phyloP scores from a whole-genome alignment of 2,113 vertebrate species.

The Planiliza haematocheilus region DNA sequence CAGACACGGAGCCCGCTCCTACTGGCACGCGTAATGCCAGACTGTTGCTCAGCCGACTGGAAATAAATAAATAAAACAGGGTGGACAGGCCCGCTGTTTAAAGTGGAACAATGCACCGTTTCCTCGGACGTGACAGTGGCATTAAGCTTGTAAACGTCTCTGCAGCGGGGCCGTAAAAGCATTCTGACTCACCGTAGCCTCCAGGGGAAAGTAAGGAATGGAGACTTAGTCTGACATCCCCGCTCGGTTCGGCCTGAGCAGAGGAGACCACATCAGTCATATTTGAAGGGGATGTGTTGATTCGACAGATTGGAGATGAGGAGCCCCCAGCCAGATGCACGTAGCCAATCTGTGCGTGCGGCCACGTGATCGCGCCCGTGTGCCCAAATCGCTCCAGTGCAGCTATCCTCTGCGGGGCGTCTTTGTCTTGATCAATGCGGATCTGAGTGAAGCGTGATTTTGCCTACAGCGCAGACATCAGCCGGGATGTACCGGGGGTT shows the following conservation, averaged over 20 bases:
- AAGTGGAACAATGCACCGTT: neutral
- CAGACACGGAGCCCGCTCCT: conserved; percentile 54
- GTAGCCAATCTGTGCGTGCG: neutral
- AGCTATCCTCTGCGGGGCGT: conserved; percentile 43
- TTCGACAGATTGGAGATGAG: conserved; percentile 27
- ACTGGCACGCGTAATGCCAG: conserved; percentile 37
- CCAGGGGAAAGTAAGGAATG: neutral
- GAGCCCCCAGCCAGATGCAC: neutral
- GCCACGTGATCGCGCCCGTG: neutral
- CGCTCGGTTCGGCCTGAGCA: neutral
- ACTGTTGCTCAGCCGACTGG: conserved; percentile 44
- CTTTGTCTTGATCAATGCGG: conserved; percentile 72
- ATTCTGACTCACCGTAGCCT: neutral
- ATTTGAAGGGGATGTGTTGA: neutral
- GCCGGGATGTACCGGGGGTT: conserved; percentile 60
- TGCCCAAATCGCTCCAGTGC: conserved; percentile 33
- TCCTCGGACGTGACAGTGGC: neutral
- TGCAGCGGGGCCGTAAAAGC: neutral
- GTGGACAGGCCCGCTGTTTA: conserved; percentile 13
- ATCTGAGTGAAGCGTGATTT: conserved; percentile 65
- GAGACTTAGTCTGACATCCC: conserved; percentile 7
- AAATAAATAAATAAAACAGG: conserved; percentile 21
- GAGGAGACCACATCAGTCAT: conserved; percentile 3
- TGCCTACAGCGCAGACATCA: conserved; percentile 72
- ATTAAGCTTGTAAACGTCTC: neutral